Evolutionary conservation across 2,888 invertebrate species (phyloP).

Genomic region (Lochmaea crataegi): DNA sequence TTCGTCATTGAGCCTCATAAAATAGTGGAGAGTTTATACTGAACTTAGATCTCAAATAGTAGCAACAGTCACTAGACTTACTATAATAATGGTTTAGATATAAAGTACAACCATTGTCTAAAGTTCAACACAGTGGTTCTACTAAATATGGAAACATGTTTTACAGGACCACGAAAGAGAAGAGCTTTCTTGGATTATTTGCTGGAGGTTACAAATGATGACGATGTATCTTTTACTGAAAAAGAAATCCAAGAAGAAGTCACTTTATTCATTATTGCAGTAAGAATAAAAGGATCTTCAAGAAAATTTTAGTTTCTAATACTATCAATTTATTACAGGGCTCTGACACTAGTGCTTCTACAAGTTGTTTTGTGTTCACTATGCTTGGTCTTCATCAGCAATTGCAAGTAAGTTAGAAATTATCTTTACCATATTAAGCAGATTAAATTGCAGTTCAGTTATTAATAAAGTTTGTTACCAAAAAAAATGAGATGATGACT

Average conservation of each 20-base stretch:
- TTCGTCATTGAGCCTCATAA: too few relatives aligned
- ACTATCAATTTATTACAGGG: constrained; percentile 47
- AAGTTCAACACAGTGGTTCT: too few relatives aligned
- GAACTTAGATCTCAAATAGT: too few relatives aligned
- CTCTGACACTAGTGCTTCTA: constrained; percentile 54
- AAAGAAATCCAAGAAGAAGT: constrained; percentile 71
- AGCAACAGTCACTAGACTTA: too few relatives aligned
- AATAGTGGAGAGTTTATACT: too few relatives aligned
- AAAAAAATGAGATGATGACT: too few relatives aligned
- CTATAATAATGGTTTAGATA: too few relatives aligned
- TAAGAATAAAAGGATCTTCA: constrained; percentile 55
- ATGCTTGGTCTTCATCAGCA: constrained; percentile 55
- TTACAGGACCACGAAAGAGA: constrained; percentile 53
- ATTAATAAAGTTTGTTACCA: too few relatives aligned
- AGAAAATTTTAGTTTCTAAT: constrained; percentile 7
- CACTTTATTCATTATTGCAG: constrained; percentile 69
- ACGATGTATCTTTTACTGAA: constrained; percentile 67
- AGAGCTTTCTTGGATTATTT: constrained; percentile 68
- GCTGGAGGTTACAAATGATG: constrained; percentile 62
- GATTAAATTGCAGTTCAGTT: too few relatives aligned
- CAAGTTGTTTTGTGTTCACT: constrained; percentile 52
- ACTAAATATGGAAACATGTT: constrained; percentile 42
- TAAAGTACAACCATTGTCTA: too few relatives aligned
- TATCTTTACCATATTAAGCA: too few relatives aligned
- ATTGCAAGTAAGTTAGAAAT: constrained; percentile 48